phyloP scores from a whole-genome alignment of 1,140 invertebrate species.

The Sarcophaga bullata region DNA sequence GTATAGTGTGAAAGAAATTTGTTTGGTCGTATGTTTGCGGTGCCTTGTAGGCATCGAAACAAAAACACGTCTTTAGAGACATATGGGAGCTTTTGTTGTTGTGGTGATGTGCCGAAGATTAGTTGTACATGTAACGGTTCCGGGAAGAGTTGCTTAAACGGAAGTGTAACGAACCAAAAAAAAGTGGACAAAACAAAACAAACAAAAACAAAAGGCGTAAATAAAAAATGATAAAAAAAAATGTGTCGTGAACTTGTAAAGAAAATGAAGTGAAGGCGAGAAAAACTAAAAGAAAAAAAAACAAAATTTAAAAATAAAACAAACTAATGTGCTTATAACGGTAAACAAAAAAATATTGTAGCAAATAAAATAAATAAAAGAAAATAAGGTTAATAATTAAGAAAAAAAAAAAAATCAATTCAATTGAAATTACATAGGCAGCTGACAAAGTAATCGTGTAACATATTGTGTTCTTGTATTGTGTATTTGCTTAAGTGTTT shows the following conservation, averaged over 20 bases:
- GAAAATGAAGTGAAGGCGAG: background rate
- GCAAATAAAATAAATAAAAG: no score
- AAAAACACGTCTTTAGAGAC: background rate
- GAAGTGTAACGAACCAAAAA: conserved; percentile 33
- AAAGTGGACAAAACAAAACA: conserved; percentile 47
- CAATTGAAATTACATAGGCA: no score
- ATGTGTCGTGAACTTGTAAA: background rate
- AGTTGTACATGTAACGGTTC: conserved; percentile 45
- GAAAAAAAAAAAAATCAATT: no score
- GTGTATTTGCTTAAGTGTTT: no score
- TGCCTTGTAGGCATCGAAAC: background rate
- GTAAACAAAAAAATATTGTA: background rate
- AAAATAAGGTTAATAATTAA: no score
- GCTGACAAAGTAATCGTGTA: no score
- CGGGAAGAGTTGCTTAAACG: conserved; percentile 41
- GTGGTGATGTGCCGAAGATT: conserved; percentile 47
- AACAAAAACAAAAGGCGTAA: conserved; percentile 32
- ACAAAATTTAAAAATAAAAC: background rate
- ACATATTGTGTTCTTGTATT: no score
- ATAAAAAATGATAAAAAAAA: conserved; percentile 27
- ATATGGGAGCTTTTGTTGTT: conserved; percentile 33
- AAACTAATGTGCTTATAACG: background rate
- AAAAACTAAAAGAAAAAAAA: background rate
- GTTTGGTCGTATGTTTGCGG: background rate
- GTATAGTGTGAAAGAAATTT: background rate